A percentile compares a stretch with the other conserved stretches of the same genome.
Evolutionary conservation across 2,888 invertebrate species (phyloP).

Genomic region (Tenthredo scrophulariae): DNA sequence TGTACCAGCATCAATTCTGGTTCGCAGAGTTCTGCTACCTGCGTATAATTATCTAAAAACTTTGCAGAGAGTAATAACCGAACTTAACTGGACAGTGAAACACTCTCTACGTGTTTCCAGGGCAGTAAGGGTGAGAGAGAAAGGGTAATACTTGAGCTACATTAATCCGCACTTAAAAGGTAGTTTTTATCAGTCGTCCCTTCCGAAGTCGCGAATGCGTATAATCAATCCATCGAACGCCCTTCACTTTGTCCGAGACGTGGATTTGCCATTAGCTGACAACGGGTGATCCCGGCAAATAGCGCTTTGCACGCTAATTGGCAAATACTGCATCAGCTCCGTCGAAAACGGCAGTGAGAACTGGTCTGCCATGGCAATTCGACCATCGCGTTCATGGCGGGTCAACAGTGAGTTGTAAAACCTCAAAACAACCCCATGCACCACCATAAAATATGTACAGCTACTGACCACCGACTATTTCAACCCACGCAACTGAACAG

Average conservation of each 20-base stretch:
- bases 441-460: neutral
- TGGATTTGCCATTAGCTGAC: constrained; percentile 71
- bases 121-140: neutral
- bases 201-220: constrained; percentile 27
- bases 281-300: constrained; percentile 48
- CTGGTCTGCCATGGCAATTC: neutral
- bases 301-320: constrained; percentile 67
- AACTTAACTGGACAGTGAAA: constrained; percentile 28
- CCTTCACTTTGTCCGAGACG: constrained; percentile 56
- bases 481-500: constrained; percentile 17
- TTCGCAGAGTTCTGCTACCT: neutral
- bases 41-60: constrained; percentile 26
- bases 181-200: constrained; percentile 25
- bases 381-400: neutral
- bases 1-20: neutral
- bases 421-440: neutral
- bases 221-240: constrained; percentile 36
- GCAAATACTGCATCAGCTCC: constrained; percentile 72
- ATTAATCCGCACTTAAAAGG: constrained; percentile 29
- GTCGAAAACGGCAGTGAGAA: constrained; percentile 60
- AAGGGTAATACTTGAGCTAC: constrained; percentile 6
- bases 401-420: neutral
- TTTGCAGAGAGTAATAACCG: constrained; percentile 21
- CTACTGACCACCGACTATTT: constrained; percentile 16
- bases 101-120: neutral